Evolutionary conservation across 1,140 invertebrate genomes (phyloP).

Genomic region (Tigriopus japonicus): DNA sequence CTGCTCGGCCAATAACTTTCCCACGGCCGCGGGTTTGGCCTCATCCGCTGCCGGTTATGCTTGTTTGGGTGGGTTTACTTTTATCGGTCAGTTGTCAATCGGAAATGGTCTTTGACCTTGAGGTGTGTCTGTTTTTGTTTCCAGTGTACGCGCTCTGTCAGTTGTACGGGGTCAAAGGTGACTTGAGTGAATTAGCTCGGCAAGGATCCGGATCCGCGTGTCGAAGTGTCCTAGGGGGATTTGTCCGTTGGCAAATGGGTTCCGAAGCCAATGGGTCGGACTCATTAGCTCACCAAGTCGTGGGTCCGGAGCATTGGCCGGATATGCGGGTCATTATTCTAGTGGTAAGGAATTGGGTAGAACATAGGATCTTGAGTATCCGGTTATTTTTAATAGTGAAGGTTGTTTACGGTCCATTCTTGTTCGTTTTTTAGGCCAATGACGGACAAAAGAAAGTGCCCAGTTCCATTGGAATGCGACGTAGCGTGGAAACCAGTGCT

Average conservation of each 20-base stretch:
- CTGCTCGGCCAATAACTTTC: constrained; percentile 92
- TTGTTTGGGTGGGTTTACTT: constrained; percentile 56
- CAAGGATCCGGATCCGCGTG: constrained; percentile 90
- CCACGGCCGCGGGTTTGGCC: constrained; percentile 90
- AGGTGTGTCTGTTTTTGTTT: constrained; percentile 18
- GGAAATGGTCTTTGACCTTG: not conserved
- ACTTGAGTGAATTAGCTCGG: constrained; percentile 64
- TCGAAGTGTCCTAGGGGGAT: constrained; percentile 80
- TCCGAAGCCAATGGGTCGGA: constrained; percentile 45
- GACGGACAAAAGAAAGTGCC: constrained; percentile 64
- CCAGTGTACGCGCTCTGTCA: constrained; percentile 49
- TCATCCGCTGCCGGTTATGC: constrained; percentile 97
- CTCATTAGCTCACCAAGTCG: constrained; percentile 43
- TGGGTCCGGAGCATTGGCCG: constrained; percentile 42
- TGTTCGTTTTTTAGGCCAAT: constrained; percentile 37
- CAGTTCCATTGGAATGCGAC: constrained; percentile 81
- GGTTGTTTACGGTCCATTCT: not conserved
- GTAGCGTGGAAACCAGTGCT: constrained; percentile 55
- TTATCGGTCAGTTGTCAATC: too few relatives aligned
- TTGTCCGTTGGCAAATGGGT: constrained; percentile 74
- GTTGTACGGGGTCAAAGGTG: constrained; percentile 52
- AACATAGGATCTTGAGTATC: constrained; percentile 2
- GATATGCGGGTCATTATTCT: constrained; percentile 72
- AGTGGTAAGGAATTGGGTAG: constrained; percentile 40
- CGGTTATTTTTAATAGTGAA: not conserved